Percentiles rank a stretch among this genome's conserved stretches.
phyloP scores from a whole-genome alignment of 2,113 vertebrate genomes.

The Andinoacara biseriatus region DNA sequence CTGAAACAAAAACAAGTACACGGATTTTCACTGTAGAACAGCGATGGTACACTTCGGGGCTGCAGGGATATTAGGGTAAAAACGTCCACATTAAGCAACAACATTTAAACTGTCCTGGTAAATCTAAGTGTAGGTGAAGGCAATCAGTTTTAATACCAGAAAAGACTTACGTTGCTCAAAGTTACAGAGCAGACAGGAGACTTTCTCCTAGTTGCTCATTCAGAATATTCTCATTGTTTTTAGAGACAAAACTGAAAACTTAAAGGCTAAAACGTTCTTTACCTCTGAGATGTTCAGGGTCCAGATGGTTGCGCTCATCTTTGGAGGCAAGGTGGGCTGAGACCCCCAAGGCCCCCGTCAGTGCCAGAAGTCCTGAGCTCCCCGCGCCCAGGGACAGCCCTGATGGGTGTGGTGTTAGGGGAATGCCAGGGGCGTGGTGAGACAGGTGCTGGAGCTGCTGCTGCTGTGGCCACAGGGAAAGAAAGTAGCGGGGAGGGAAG shows the following conservation, averaged over 20 bases:
- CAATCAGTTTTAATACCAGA: background rate
- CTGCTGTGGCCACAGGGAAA: constrained; percentile 86
- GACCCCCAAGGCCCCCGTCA: constrained; percentile 85
- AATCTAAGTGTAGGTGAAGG: background rate
- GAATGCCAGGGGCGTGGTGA: constrained; percentile 85
- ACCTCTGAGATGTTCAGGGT: constrained; percentile 86
- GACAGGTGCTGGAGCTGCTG: constrained; percentile 96
- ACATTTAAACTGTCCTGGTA: background rate
- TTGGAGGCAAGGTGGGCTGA: constrained; percentile 86
- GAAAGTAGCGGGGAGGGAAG: constrained; percentile 3
- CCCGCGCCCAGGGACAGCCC: constrained; percentile 82
- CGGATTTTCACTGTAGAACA: constrained; percentile 3
- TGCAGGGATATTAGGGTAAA: background rate
- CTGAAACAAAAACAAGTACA: constrained; percentile 18
- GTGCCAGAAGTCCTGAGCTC: constrained; percentile 85
- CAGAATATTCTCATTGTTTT: rapidly evolving
- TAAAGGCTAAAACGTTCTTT: background rate
- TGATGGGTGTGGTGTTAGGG: constrained; percentile 85
- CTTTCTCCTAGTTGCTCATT: background rate
- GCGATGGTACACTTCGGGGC: rapidly evolving
- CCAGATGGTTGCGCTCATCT: constrained; percentile 85
- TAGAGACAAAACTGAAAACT: background rate
- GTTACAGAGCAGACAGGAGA: background rate
- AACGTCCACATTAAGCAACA: background rate
- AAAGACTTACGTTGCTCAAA: background rate